Evolutionary conservation across 2,888 invertebrate genomes (phyloP), one percentile per base, ranked within the genome.

Genomic region (Atethmia centrago): DNA sequence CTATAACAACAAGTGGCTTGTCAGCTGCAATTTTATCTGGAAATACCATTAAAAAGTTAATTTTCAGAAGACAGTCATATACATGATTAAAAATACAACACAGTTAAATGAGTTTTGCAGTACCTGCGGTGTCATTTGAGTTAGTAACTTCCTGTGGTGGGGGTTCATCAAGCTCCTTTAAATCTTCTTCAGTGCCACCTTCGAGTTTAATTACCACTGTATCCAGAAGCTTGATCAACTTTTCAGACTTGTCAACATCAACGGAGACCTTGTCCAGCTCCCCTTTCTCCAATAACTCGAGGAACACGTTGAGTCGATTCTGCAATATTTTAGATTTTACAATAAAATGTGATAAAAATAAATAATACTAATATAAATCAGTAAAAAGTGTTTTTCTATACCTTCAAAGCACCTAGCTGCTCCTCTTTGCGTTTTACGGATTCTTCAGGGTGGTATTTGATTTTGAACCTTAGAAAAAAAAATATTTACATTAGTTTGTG

Each of bases 391-490:
- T 59, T 36, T 47, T 67, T 59, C 75, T 53, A 59, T 96, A 98
- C 99, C 97, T 98, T 98, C 58, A 99, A 95, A 74, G 98, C 98
- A 73, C 96, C 95, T 72, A 98, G 96, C 89, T 99, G 98, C 90
- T 99, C 99, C 28, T 98, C 98, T 93, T 98, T 98, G 73, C 99
- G 97, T 93, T 98, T 99, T 49, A 98, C 97, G 69, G 98, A 98
- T 91, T 99, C 99, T 94, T 99, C 99, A 5, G 99, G 99, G 94
- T 99, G 99, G 92, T 99, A 99, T 96, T 99, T 99, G 88, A 98
- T 98, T 96, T 99, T 99, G 97, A 99, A 99, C 99, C 99, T 99
- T 96, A 85, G 86, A 86, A 90, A 91, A 84, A n/a, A 85, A 84
- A 72, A 79, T 61, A 68, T 10, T 64, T 61, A 66, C 28, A 73